A percentile compares a stretch with the other conserved stretches of the same genome.
phyloP scores from a whole-genome alignment of 2,113 vertebrate species.

The Silurus glanis region DNA sequence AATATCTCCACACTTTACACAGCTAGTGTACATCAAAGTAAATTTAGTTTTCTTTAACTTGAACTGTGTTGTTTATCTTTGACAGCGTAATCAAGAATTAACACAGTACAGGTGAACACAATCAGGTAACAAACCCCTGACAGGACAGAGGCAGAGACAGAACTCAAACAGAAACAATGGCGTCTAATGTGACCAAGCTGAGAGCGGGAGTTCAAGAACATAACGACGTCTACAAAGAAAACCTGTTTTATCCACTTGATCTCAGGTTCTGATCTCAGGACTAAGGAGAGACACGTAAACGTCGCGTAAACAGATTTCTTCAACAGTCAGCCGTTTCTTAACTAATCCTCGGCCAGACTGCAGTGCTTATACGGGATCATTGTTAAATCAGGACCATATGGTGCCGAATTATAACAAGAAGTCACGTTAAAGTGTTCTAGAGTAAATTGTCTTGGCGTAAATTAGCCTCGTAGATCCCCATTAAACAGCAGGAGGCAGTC shows the following conservation, averaged over 20 bases:
- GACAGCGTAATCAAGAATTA: background rate
- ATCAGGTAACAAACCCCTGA: background rate
- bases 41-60: background rate
- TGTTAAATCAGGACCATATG: background rate
- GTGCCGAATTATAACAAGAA: constrained; percentile 14
- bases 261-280: background rate
- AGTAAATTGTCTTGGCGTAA: constrained; percentile 37
- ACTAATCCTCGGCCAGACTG: background rate
- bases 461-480: constrained; percentile 33
- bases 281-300: background rate
- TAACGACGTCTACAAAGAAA: background rate
- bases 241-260: background rate
- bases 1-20: too few relatives aligned
- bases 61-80: background rate
- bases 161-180: background rate
- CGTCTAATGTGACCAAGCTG: background rate
- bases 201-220: background rate
- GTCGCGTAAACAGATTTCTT: background rate
- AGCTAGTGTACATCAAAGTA: too few relatives aligned
- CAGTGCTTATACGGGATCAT: constrained; percentile 12
- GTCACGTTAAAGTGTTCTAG: constrained; percentile 6
- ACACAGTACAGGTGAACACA: background rate
- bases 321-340: background rate
- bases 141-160: background rate
- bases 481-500: constrained; percentile 23